Evolutionary conservation across 2,113 vertebrate genomes (phyloP).

Genomic region (Tautogolabrus adspersus): DNA sequence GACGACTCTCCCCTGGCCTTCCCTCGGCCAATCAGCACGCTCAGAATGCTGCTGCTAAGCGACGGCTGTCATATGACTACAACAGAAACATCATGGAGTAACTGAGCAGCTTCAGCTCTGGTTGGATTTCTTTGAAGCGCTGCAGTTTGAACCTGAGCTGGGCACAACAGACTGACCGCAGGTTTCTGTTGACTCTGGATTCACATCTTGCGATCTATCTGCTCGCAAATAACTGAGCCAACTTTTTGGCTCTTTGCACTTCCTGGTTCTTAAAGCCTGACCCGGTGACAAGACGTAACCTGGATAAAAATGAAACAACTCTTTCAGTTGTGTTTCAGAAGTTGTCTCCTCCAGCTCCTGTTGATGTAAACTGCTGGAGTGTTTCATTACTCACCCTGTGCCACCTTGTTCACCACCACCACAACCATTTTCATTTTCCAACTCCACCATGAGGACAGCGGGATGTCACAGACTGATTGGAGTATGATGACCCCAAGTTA

Average conservation of each 20-base stretch:
- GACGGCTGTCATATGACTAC: conserved; percentile 80
- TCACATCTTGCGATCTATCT: neutral
- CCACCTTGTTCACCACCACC: conserved; percentile 27
- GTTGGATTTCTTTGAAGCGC: neutral
- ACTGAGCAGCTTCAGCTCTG: conserved; percentile 4
- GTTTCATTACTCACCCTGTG: conserved; percentile 5
- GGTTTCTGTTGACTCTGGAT: conserved; percentile 3
- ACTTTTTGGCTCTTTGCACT: conserved; percentile 43
- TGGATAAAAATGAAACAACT: neutral
- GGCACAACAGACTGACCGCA: neutral
- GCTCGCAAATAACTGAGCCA: neutral
- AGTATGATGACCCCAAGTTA: neutral
- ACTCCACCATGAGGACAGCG: neutral
- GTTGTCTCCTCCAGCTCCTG: conserved; percentile 16
- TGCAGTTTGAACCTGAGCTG: neutral
- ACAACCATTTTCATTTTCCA: neutral
- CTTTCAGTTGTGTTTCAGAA: neutral
- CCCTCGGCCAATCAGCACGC: conserved; percentile 72
- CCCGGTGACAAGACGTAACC: neutral
- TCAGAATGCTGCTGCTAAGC: conserved; percentile 67
- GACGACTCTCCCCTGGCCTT: conserved; percentile 76
- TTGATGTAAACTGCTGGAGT: conserved; percentile 21
- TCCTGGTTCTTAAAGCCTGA: conserved; percentile 27
- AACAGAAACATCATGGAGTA: conserved; percentile 76
- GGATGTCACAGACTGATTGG: neutral